phyloP scores from a whole-genome alignment of 2,888 invertebrate species.

The Drosophila mulleri region DNA sequence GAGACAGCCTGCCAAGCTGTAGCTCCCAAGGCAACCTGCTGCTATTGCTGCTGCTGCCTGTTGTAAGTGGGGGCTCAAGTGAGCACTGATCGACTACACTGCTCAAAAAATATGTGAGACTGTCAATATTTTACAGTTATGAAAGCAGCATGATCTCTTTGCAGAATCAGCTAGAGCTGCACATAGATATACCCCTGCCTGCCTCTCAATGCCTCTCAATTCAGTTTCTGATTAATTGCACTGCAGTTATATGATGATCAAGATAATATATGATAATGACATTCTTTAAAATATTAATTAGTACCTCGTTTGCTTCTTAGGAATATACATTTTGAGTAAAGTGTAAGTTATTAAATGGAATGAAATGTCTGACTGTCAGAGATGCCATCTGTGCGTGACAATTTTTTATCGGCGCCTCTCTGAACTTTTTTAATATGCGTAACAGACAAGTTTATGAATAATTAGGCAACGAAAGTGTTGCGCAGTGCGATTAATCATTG shows the following conservation, averaged over 20 bases:
- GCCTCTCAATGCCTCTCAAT: no score
- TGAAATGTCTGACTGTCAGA: constrained; percentile 59
- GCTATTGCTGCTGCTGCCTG: constrained; percentile 1
- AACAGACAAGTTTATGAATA: constrained; percentile 75
- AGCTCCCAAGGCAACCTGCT: constrained; percentile 27
- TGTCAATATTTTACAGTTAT: background rate
- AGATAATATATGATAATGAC: constrained; percentile 11
- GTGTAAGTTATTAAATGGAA: constrained; percentile 40
- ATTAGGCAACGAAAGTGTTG: constrained; percentile 60
- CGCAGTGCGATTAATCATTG: constrained; percentile 63
- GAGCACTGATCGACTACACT: constrained; percentile 18
- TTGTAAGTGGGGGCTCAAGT: background rate
- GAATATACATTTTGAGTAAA: background rate
- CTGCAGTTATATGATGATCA: constrained; percentile 5
- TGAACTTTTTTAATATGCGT: constrained; percentile 70
- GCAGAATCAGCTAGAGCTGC: background rate
- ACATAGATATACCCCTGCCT: no score
- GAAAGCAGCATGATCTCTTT: fast-evolving
- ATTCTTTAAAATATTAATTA: constrained; percentile 63
- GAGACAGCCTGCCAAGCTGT: constrained; percentile 18
- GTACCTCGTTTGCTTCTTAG: constrained; percentile 4
- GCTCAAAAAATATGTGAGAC: background rate
- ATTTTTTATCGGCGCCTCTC: constrained; percentile 45
- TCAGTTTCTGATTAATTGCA: background rate
- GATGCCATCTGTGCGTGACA: constrained; percentile 45